These are phyloP conservation scores for Apocrypta bakeri DNA, from an alignment of 1,140 invertebrate species.

Conservation along the genomic window DNA sequence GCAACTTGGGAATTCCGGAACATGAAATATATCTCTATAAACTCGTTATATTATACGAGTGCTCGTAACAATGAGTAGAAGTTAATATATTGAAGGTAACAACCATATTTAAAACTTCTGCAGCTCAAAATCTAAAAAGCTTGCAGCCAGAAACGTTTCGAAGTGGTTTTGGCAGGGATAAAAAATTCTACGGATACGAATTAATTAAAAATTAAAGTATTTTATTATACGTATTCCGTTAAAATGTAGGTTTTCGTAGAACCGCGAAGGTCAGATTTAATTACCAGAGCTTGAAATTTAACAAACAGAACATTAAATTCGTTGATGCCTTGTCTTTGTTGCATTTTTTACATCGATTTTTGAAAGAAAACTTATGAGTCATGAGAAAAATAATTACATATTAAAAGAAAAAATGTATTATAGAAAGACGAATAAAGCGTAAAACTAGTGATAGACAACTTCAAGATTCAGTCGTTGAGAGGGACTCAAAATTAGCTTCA, in stretches of 20 bases:
- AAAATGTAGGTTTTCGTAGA: too few species aligned
- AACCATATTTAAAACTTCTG: too few species aligned
- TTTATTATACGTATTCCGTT: neutral
- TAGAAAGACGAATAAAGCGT: neutral
- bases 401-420: neutral
- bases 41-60: too few species aligned
- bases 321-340: neutral
- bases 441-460: constrained; percentile 8
- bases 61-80: too few species aligned
- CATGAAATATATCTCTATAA: too few species aligned
- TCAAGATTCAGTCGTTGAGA: neutral
- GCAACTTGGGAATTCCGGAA: too few species aligned
- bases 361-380: neutral
- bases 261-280: neutral
- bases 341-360: neutral
- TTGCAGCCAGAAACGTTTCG: too few species aligned
- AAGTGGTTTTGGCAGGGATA: neutral
- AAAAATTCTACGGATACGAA: neutral
- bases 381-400: neutral
- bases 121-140: too few species aligned
- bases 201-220: neutral
- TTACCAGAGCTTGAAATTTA: neutral
- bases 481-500: neutral
- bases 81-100: too few species aligned
- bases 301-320: neutral